A percentile compares a stretch with the other conserved stretches of the same genome.
phyloP scores from a whole-genome alignment of 2,113 vertebrate species.

The Chaetura pelagica region DNA sequence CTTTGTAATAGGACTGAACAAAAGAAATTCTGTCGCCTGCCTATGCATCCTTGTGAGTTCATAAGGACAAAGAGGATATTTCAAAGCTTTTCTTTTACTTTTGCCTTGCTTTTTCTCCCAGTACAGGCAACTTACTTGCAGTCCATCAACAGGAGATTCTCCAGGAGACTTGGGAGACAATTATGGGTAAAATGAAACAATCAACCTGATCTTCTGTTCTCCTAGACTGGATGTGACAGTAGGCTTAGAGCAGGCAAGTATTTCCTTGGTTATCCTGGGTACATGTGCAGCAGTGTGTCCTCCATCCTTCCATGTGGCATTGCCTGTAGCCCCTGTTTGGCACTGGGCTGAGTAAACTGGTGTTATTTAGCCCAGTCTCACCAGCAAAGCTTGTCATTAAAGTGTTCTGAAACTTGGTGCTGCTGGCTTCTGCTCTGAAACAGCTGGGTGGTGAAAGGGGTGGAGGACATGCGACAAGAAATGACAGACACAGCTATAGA shows the following conservation, averaged over 20 bases:
- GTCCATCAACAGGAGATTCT: background rate
- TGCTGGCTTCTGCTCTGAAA: background rate
- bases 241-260: background rate
- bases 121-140: background rate
- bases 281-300: background rate
- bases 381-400: conserved; percentile 16
- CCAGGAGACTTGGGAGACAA: background rate
- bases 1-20: background rate
- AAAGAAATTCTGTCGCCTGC: background rate
- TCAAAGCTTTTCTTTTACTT: background rate
- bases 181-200: conserved; percentile 13
- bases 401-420: conserved; percentile 36
- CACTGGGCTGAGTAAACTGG: background rate
- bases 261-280: background rate
- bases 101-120: background rate
- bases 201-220: background rate
- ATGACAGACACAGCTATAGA: conserved; percentile 76
- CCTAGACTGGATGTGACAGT: background rate
- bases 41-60: background rate
- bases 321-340: background rate
- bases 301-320: background rate
- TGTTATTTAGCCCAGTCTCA: background rate
- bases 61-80: background rate
- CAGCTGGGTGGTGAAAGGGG: background rate
- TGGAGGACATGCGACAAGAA: conserved; percentile 24